Evolutionary conservation across 2,113 vertebrate species (phyloP).

Genomic region (Pteropus alecto): DNA sequence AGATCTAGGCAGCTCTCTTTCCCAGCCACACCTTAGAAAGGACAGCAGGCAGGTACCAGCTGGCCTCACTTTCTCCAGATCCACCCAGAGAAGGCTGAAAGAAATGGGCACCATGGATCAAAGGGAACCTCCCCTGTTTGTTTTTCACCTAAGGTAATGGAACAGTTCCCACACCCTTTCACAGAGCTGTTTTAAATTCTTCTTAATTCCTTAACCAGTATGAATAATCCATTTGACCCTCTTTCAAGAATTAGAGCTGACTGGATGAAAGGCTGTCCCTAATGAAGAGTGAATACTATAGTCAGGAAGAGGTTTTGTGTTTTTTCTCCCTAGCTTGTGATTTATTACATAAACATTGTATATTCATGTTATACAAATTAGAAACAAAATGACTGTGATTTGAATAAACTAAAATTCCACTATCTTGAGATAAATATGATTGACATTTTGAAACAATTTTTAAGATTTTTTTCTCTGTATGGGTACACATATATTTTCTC

Average conservation of each 20-base stretch:
- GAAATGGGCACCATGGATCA: conserved; percentile 8
- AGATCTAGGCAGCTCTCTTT: neutral
- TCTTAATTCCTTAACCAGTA: neutral
- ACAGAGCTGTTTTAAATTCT: neutral
- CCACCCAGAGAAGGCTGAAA: conserved; percentile 7
- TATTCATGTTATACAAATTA: neutral
- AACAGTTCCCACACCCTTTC: neutral
- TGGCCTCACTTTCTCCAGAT: conserved; percentile 35
- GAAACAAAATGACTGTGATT: neutral
- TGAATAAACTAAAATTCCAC: neutral
- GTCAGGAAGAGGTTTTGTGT: neutral
- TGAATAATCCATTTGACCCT: neutral
- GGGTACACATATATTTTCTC: neutral
- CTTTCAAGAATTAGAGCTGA: neutral
- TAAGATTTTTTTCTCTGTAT: neutral
- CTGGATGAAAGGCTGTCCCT: neutral
- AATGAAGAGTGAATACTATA: neutral
- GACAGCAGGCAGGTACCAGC: conserved; percentile 39
- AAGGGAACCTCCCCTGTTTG: neutral
- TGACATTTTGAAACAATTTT: neutral
- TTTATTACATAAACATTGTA: neutral
- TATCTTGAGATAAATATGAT: neutral
- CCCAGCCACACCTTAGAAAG: conserved; percentile 51
- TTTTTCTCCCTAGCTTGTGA: neutral
- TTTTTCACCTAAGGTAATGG: conserved; percentile 4